phyloP scores from a whole-genome alignment of 2,113 vertebrate species.

The Acanthisitta chloris region DNA sequence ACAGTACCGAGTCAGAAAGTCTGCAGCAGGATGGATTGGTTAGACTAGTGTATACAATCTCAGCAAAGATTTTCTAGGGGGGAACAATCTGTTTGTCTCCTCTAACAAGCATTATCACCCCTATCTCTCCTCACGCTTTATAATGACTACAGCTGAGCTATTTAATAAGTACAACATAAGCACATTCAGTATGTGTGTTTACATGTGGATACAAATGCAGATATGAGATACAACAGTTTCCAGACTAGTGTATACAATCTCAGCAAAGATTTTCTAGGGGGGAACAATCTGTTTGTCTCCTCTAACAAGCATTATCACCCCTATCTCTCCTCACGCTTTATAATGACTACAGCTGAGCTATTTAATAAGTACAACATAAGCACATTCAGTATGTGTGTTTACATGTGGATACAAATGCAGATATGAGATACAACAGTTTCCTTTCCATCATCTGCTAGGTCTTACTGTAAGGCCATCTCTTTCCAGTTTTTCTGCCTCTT shows the following conservation, averaged over 20 bases:
- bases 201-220: neutral
- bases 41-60: neutral
- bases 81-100: neutral
- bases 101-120: neutral
- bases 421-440: neutral
- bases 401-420: neutral
- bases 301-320: neutral
- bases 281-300: neutral
- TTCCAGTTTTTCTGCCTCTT: neutral
- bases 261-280: neutral
- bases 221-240: neutral
- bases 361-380: accelerated
- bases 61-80: neutral
- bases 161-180: accelerated
- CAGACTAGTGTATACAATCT: too few species aligned
- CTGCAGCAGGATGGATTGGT: neutral
- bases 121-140: neutral
- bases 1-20: neutral
- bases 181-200: neutral
- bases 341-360: neutral
- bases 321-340: neutral
- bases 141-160: neutral
- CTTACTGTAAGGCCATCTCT: neutral
- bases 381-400: neutral
- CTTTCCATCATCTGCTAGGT: neutral